Evolutionary conservation across 1,140 invertebrate genomes (phyloP).

Genomic region (Hesperophylax magnus): DNA sequence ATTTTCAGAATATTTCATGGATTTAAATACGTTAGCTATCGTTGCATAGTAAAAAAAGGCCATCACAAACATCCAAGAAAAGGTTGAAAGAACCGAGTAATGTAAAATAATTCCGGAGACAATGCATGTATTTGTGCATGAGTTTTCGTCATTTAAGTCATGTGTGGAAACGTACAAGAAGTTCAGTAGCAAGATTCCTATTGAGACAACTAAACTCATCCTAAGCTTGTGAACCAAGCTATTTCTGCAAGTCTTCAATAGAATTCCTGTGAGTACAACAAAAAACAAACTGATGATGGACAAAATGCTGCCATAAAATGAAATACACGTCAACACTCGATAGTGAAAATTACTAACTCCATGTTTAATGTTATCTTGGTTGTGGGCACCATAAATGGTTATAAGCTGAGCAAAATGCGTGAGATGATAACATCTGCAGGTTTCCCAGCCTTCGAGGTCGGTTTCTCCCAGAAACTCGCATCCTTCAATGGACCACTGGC

Average conservation of each 20-base stretch:
- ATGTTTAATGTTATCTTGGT: no score
- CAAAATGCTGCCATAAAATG: conserved; percentile 64
- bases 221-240: conserved; percentile 70
- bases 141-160: conserved; percentile 60
- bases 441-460: conserved; percentile 61
- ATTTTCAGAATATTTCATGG: conserved; percentile 63
- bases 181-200: conserved; percentile 62
- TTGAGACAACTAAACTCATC: conserved; percentile 66
- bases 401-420: conserved; percentile 70
- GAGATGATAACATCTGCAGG: conserved; percentile 67
- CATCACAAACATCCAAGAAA: conserved; percentile 71
- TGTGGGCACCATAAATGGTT: conserved; percentile 20
- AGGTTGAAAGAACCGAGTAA: conserved; percentile 67
- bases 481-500: conserved; percentile 65
- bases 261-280: conserved; percentile 64
- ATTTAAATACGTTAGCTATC: conserved; percentile 65
- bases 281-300: conserved; percentile 65
- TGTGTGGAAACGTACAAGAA: conserved; percentile 64
- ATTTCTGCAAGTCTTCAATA: conserved; percentile 67
- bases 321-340: conserved; percentile 62
- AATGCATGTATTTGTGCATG: conserved; percentile 64
- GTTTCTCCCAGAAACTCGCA: conserved; percentile 57
- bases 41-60: conserved; percentile 67
- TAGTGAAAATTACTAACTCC: background rate
- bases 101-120: conserved; percentile 65